Evolutionary conservation across 2,888 invertebrate genomes (phyloP), one percentile per base, ranked within the genome.

Genomic region (Elegia similella): DNA sequence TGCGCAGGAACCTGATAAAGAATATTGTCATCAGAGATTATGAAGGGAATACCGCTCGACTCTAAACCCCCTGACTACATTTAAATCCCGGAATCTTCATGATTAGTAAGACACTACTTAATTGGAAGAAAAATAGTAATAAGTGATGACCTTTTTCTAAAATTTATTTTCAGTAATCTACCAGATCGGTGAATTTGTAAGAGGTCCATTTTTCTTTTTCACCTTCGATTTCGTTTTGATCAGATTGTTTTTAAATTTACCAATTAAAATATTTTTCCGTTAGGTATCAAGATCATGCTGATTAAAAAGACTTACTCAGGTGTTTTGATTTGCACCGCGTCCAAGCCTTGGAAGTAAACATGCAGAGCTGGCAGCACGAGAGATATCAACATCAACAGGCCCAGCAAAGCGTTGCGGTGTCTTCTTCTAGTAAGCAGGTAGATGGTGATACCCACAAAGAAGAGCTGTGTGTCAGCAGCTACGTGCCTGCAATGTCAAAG

Each of bases 391-490:
- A 55, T 85, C 30, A 47, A 17, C 6, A 13, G 30, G n/a, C 13
- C 2, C n/a, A 47, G 3, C 1, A 47, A 30, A 6, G 69, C 59
- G 85, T 57, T 1, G 62, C 17, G 0, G 47, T n/a, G 29, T 47
- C 13, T 64, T 17, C 6, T 32, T 7, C 32, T 32, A 1, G 32
- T 32, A 7, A 88, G 67, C 69, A 69, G 0, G 70, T 42, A 12
- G 63, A 67, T 53, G 78, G 71, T 1, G 76, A 64, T 5, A 67
- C 68, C 12, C 68, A 87, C 1, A 54, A 77, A 75, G 75, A 90
- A 91, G 16, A 92, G 72, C 61, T 92, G 92, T 0, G 83, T 90
- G 69, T 92, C 92, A 12, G 90, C 84, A 50, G 90, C 92, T 23
- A 92, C 67, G 63, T 91, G 91, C 92, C 92, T 92, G 47, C n/a